Evolutionary conservation across 2,797 vertebrate species (phyloP).

Genomic region (Lophius americanus): DNA sequence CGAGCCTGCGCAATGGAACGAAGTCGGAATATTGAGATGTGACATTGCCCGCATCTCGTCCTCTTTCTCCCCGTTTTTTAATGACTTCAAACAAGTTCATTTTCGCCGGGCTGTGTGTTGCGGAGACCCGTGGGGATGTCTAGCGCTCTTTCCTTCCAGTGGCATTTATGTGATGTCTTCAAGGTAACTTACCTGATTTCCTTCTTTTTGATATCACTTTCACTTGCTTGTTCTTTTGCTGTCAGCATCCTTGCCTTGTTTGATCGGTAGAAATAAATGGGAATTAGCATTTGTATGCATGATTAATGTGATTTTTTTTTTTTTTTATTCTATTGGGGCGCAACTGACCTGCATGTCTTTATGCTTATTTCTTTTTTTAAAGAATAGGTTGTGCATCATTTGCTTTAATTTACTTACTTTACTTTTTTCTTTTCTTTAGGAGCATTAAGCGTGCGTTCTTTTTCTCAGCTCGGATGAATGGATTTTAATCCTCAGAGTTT

Average conservation of each 20-base stretch:
- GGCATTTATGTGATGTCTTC: constrained; percentile 98
- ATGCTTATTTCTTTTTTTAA: background rate
- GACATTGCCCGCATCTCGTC: constrained; percentile 97
- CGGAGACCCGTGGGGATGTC: constrained; percentile 97
- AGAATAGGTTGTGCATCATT: background rate
- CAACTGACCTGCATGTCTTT: constrained; percentile 31
- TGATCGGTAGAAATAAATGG: constrained; percentile 20
- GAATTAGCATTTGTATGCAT: constrained; percentile 25
- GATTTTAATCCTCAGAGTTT: constrained; percentile 36
- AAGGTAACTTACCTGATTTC: constrained; percentile 96
- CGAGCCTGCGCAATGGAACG: constrained; percentile 99
- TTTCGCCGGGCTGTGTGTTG: constrained; percentile 93
- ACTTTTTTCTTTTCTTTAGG: constrained; percentile 6
- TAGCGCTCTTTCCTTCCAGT: constrained; percentile 94
- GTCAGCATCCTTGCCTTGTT: constrained; percentile 54
- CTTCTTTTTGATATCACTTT: constrained; percentile 80
- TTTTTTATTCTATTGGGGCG: constrained; percentile 18
- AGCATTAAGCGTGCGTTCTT: constrained; percentile 34
- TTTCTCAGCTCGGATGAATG: constrained; percentile 47
- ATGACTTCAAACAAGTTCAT: constrained; percentile 99
- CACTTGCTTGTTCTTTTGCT: constrained; percentile 53
- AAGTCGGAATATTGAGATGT: constrained; percentile 99
- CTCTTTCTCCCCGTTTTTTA: constrained; percentile 91
- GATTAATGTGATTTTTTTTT: constrained; percentile 25
- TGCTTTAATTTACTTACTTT: constrained; percentile 37